A percentile compares a stretch with the other conserved stretches of the same genome.
Evolutionary conservation across 2,888 invertebrate species (phyloP).

Genomic region (Cosmia trapezina): DNA sequence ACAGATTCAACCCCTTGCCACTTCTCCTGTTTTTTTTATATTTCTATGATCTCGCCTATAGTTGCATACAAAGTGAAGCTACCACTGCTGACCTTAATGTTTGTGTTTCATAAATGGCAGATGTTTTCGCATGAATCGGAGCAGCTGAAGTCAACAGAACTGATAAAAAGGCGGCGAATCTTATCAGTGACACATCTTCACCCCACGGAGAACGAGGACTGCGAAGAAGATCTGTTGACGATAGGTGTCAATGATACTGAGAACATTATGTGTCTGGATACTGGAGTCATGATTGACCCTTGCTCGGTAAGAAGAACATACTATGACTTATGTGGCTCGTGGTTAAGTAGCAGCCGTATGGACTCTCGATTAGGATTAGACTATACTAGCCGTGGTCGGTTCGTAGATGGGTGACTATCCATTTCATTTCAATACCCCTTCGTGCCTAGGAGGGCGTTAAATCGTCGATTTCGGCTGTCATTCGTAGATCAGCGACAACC

Average conservation of each 20-base stretch:
- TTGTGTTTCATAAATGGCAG: conserved; percentile 1
- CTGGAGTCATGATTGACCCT: conserved; percentile 69
- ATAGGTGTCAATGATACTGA: conserved; percentile 66
- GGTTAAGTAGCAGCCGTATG: not conserved
- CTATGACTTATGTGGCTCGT: not conserved
- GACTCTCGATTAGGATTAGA: not conserved
- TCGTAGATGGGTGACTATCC: not conserved
- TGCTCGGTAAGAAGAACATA: conserved; percentile 72
- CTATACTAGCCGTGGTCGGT: too few species aligned
- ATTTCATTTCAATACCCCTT: not conserved
- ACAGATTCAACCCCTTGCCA: too few species aligned
- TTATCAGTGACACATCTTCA: conserved; percentile 79
- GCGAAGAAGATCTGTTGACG: conserved; percentile 69
- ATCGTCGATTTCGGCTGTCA: not conserved
- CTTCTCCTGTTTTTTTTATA: too few species aligned
- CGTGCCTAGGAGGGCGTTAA: not conserved
- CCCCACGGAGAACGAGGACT: conserved; percentile 72
- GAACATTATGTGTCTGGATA: conserved; percentile 79
- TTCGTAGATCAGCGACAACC: not conserved
- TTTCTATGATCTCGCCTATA: not conserved
- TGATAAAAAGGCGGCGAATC: conserved; percentile 71
- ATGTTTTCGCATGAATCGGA: conserved; percentile 25
- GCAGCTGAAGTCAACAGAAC: conserved; percentile 67
- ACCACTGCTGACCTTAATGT: not conserved
- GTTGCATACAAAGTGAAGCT: not conserved